Percentiles rank a stretch among this genome's conserved stretches.
Evolutionary conservation across 2,888 invertebrate genomes (phyloP).

Genomic region (Zelleria hepariella): DNA sequence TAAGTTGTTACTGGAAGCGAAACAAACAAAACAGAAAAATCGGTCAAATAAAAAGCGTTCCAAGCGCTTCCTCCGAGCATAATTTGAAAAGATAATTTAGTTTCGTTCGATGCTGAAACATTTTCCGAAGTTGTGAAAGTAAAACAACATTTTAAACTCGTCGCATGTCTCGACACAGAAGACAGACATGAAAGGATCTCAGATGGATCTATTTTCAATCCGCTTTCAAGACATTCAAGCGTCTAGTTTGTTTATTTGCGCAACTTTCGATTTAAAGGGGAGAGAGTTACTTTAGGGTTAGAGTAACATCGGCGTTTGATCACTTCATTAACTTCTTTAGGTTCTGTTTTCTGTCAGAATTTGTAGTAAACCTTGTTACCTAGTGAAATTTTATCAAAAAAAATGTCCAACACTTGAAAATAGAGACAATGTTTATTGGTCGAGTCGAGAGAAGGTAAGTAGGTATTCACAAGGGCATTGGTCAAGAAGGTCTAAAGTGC

Average conservation of each 20-base stretch:
- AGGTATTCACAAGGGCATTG: no score
- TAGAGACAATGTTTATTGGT: no score
- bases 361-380: no score
- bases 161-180: constrained; percentile 18
- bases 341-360: no score
- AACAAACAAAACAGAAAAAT: not conserved
- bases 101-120: constrained; percentile 1
- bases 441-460: no score
- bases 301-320: not conserved
- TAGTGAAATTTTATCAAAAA: no score
- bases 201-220: constrained; percentile 60
- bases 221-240: constrained; percentile 50
- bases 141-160: constrained; percentile 4
- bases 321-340: constrained; percentile 9
- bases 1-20: no score
- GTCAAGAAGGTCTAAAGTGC: no score
- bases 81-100: not conserved
- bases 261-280: constrained; percentile 43
- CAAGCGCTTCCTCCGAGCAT: not conserved
- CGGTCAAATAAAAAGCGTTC: not conserved
- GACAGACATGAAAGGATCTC: constrained; percentile 62
- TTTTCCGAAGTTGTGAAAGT: not conserved
- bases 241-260: constrained; percentile 61
- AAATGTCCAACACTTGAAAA: no score
- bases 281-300: constrained; percentile 9